Conservation (phyloP, 2,888 invertebrate species). For the Mylabris sibirica region DNA sequence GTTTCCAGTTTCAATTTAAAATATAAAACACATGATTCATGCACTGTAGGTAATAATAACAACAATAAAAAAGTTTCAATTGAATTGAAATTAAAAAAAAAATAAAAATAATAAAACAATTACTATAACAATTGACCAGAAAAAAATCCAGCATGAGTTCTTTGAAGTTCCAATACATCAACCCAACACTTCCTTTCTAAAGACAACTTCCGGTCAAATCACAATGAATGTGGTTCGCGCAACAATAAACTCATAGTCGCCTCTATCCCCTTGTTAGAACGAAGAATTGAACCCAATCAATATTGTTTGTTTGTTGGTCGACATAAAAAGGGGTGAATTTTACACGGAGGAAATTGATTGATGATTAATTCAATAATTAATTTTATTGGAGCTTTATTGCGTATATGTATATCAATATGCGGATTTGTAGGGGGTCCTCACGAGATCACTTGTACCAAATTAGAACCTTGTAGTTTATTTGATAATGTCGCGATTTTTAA, state of each 20-base stretch:
- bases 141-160: background rate
- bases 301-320: conserved; percentile 17
- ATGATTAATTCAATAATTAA: background rate
- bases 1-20: too few relatives aligned
- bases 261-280: background rate
- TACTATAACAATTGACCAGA: too few relatives aligned
- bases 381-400: background rate
- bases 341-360: background rate
- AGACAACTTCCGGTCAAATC: conserved; percentile 29
- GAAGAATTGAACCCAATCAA: conserved; percentile 25
- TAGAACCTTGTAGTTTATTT: too few relatives aligned
- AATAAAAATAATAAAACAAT: conserved; percentile 5
- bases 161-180: conserved; percentile 21
- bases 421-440: too few relatives aligned
- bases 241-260: conserved; percentile 9
- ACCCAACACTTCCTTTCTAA: conserved; percentile 24
- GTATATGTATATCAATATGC: too few relatives aligned
- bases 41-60: too few relatives aligned
- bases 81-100: too few relatives aligned
- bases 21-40: too few relatives aligned
- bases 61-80: too few relatives aligned
- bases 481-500: too few relatives aligned
- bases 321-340: conserved; percentile 13
- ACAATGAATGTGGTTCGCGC: conserved; percentile 24
- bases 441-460: too few relatives aligned